Evolutionary conservation across 1,140 invertebrate genomes (phyloP).

Genomic region (Andrena cerasifolii): DNA sequence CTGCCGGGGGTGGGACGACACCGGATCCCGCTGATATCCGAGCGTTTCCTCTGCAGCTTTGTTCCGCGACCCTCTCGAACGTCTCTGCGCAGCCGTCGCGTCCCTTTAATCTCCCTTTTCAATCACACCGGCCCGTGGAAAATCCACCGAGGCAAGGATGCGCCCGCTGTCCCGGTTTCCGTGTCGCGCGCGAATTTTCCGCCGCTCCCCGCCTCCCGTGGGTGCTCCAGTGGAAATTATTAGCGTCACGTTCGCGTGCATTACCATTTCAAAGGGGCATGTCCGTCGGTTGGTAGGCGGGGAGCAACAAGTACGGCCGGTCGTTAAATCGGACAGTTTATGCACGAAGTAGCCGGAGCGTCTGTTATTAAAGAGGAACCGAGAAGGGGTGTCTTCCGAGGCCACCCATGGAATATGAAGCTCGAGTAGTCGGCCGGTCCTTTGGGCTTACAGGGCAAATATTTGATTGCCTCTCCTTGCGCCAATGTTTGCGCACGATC

Average conservation of each 20-base stretch:
- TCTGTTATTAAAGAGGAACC: not conserved
- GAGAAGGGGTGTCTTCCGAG: too few relatives aligned
- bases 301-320: slow-evolving; percentile 30
- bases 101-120: slow-evolving; percentile 62
- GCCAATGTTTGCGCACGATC: not conserved
- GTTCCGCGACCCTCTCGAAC: not conserved
- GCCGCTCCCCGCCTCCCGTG: not conserved
- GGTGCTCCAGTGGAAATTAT: not conserved
- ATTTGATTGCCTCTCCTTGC: not conserved
- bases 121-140: slow-evolving; percentile 34
- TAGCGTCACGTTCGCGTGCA: not conserved
- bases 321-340: slow-evolving; percentile 17
- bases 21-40: slow-evolving; percentile 46
- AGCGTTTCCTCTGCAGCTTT: slow-evolving; percentile 10
- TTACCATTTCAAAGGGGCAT: slow-evolving; percentile 29
- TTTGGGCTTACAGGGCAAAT: not conserved
- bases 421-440: not conserved
- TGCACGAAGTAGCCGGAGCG: not conserved
- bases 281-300: not conserved
- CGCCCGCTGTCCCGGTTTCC: not conserved
- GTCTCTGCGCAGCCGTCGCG: too few relatives aligned
- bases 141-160: not conserved
- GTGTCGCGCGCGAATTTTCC: not conserved
- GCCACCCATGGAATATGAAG: not conserved
- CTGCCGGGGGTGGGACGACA: not conserved